These are phyloP conservation scores for Amphipyra berbera DNA, from an alignment of 2,888 invertebrate species.

Conservation along the genomic window DNA sequence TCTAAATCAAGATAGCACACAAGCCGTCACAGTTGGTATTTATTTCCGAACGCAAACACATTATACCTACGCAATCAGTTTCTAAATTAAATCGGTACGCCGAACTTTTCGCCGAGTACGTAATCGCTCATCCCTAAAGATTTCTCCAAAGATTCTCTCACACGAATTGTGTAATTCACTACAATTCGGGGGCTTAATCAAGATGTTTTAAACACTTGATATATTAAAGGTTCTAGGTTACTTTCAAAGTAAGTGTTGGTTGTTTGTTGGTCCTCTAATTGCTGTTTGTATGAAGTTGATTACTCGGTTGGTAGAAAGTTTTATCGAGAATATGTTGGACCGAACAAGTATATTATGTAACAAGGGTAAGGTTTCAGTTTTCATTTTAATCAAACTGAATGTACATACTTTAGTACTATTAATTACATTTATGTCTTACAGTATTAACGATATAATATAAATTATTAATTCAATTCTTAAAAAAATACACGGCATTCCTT, in stretches of 20 bases:
- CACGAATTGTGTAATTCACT: conserved; percentile 45
- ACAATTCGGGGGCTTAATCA: conserved; percentile 55
- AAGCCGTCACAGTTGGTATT: conserved; percentile 2
- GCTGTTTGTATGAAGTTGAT: conserved; percentile 42
- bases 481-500: no score
- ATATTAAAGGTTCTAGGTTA: conserved; percentile 47
- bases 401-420: not conserved
- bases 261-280: conserved; percentile 48
- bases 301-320: conserved; percentile 38
- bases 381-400: not conserved
- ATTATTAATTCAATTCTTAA: no score
- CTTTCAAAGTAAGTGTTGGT: conserved; percentile 48
- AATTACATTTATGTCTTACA: not conserved
- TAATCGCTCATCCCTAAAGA: conserved; percentile 21
- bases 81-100: not conserved
- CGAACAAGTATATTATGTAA: conserved; percentile 11
- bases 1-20: conserved; percentile 37
- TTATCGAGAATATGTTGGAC: conserved; percentile 29
- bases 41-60: no score
- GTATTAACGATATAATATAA: no score
- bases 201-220: conserved; percentile 59
- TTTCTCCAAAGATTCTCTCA: conserved; percentile 28
- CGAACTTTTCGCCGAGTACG: not conserved
- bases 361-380: conserved; percentile 3
- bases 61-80: not conserved